These are phyloP conservation scores for Onthophagus sagittarius DNA, from an alignment of 2,888 invertebrate species.

Conservation along the genomic window DNA sequence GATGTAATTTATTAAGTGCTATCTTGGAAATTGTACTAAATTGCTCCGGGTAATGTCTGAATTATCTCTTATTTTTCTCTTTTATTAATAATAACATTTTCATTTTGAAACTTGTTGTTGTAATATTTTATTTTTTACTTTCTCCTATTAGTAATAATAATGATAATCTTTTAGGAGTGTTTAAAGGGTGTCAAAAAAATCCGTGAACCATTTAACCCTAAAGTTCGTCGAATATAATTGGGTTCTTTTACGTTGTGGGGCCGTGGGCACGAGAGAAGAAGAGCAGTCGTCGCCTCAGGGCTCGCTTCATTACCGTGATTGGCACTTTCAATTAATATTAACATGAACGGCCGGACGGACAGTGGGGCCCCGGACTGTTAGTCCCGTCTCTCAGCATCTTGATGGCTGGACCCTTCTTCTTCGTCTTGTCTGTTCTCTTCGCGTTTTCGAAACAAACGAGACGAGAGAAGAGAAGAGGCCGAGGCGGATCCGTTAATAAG, in stretches of 20 bases:
- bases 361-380: constrained; percentile 28
- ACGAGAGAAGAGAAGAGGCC: not conserved
- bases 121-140: not conserved
- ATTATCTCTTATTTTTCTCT: not conserved
- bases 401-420: constrained; percentile 16
- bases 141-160: not conserved
- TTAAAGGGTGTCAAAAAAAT: constrained; percentile 9
- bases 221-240: constrained; percentile 28
- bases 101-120: not conserved
- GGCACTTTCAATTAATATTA: constrained; percentile 74
- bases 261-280: not conserved
- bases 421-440: not conserved
- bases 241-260: not conserved
- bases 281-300: constrained; percentile 28
- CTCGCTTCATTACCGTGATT: constrained; percentile 68
- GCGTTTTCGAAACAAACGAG: not conserved
- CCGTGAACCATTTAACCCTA: constrained; percentile 34
- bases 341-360: constrained; percentile 54
- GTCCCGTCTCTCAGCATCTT: constrained; percentile 9
- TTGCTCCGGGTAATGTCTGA: not conserved
- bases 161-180: constrained; percentile 5
- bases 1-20: not conserved
- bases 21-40: not conserved
- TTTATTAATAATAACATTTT: not conserved
- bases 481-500: not conserved